Percentiles rank a stretch among this genome's conserved stretches.
Evolutionary conservation across 2,797 vertebrate species (phyloP).

Genomic region (Threskiornis aethiopicus): DNA sequence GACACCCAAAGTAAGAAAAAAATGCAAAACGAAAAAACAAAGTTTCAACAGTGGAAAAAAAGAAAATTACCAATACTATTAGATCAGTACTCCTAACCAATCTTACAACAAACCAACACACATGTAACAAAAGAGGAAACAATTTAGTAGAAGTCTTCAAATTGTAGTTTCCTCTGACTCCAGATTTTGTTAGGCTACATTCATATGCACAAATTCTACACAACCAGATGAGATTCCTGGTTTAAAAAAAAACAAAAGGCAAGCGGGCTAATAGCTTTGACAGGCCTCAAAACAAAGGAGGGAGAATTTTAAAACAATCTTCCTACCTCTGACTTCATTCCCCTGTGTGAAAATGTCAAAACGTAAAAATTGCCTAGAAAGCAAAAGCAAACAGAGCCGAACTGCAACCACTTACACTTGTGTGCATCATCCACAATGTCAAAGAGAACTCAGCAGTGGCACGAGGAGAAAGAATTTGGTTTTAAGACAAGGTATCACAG

Average conservation of each 20-base stretch:
- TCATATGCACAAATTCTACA: not conserved
- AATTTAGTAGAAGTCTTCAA: not conserved
- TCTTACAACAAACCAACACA: not conserved
- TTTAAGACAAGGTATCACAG: not conserved
- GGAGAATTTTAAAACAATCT: not conserved
- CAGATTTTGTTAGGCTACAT: not conserved
- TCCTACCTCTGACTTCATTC: not conserved
- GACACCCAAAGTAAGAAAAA: not conserved
- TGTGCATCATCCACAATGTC: not conserved
- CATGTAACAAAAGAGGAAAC: not conserved
- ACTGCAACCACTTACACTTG: not conserved
- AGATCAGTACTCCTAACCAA: not conserved
- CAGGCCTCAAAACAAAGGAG: not conserved
- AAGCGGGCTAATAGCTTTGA: not conserved
- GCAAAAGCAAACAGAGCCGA: not conserved
- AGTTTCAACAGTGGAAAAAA: not conserved
- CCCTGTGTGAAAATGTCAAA: slow-evolving; percentile 26
- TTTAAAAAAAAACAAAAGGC: not conserved
- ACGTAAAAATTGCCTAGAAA: not conserved
- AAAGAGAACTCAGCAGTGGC: not conserved
- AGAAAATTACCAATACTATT: not conserved
- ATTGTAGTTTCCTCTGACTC: not conserved
- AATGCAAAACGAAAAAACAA: not conserved
- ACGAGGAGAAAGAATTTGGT: not conserved
- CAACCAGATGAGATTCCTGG: not conserved